These are phyloP conservation scores for Onychorhynchus coronatus DNA, from an alignment of 2,113 vertebrate genomes.

Conservation along the genomic window DNA sequence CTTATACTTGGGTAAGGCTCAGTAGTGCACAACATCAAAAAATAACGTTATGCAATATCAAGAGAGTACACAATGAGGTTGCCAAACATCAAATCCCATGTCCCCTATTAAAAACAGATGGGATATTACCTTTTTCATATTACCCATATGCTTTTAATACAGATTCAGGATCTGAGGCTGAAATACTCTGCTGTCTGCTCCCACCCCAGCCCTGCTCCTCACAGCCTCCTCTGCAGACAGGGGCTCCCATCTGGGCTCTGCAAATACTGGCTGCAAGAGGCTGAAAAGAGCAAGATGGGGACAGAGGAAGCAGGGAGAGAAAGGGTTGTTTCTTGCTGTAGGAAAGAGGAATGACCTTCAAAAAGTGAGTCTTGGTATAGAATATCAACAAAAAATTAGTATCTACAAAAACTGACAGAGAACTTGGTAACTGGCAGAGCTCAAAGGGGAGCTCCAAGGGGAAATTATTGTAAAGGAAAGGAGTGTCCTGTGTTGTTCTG, in stretches of 20 bases:
- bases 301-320: neutral
- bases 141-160: conserved; percentile 56
- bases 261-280: neutral
- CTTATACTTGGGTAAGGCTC: neutral
- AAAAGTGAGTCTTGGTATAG: neutral
- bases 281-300: neutral
- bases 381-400: neutral
- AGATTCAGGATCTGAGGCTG: neutral
- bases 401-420: neutral
- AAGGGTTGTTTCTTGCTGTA: neutral
- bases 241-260: neutral
- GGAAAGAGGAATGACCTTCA: neutral
- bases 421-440: neutral
- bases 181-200: neutral
- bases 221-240: neutral
- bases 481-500: neutral
- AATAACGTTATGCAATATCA: conserved; percentile 40
- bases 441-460: neutral
- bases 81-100: conserved; percentile 39
- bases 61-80: neutral
- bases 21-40: conserved; percentile 40
- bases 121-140: conserved; percentile 49
- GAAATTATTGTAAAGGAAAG: neutral
- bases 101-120: conserved; percentile 53
- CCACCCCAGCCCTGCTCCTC: neutral